Base-by-base conservation (phyloP, 1,140 invertebrate genomes). In the Drosophila pectinifera region DNA sequence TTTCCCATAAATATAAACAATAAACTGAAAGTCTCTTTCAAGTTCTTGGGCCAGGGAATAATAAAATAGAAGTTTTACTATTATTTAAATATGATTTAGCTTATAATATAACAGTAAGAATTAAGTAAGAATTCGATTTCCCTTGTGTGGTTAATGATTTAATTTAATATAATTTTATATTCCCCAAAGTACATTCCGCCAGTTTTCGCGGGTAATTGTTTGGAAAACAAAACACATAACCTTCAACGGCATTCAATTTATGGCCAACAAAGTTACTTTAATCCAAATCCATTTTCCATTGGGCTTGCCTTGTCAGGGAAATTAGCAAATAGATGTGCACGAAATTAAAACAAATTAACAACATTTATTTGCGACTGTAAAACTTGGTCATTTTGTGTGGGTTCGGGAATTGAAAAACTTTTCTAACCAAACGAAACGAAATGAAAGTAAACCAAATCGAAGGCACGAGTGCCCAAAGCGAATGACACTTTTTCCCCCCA, bases 261-360 rank as follows among this genome's bases (percentile, higher is more conserved):
- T 7, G 0, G 0, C 46, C 13, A 22, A 24, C 13, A 8, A 46
- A 65, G 53, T 55, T 55, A 55, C 68, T 70, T 70, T 24, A 68
- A 73, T 72, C 31, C 56, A 62, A 75, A 75, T 54, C 46, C 41
- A 43, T 55, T 57, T 65, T 70, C 64, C 67, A 59, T 55, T 79
- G 43, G 63, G 41, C 58, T 67, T 16, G 26, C 24, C 61, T 70
- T 74, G 77, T 55, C 39, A 28, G 24, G 58, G 53, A 73, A 81
- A 81, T 81, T 81, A 72, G 68, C 73, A 76, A 80, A 75, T 80
- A 77, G 81, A 81, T 81, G 73, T 72, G 61, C 62, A 26, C 56
- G 83, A 76, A 79, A 86, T 82, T 77, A 88, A 86, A 88, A 88
- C 82, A 82, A 86, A 86, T 86, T 86, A 86, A 88, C 83, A 86